Conservation (phyloP, 2,113 vertebrate species). For the Zosterops pallidus region DNA sequence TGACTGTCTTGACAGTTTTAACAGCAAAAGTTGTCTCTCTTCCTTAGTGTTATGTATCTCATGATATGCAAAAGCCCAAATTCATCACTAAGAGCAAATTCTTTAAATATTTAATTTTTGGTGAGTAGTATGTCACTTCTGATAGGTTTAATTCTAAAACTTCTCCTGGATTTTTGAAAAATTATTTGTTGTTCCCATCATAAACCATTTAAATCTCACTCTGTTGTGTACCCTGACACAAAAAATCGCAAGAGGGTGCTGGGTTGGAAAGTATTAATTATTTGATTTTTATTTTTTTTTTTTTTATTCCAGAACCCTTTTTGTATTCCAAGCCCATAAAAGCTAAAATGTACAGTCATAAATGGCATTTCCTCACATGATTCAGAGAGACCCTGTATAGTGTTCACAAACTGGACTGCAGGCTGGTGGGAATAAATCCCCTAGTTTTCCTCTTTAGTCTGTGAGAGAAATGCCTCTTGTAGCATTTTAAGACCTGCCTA, state of each 20-base stretch:
- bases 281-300: not conserved
- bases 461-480: not conserved
- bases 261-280: not conserved
- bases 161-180: not conserved
- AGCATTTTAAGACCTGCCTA: not conserved
- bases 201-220: not conserved
- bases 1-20: not conserved
- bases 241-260: not conserved
- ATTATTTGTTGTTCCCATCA: not conserved
- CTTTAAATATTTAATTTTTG: not conserved
- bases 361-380: not conserved
- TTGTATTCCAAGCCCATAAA: not conserved
- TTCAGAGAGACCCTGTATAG: not conserved
- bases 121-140: not conserved
- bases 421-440: not conserved
- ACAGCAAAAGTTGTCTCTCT: not conserved
- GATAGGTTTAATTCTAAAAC: not conserved
- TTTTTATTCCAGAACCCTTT: not conserved
- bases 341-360: not conserved
- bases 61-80: not conserved
- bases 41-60: rapidly evolving
- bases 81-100: not conserved
- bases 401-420: not conserved
- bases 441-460: not conserved
- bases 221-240: not conserved